Evolutionary conservation across 1,140 invertebrate genomes (phyloP), one percentile per base, ranked within the genome.

Genomic region (Calliopsis andreniformis): DNA sequence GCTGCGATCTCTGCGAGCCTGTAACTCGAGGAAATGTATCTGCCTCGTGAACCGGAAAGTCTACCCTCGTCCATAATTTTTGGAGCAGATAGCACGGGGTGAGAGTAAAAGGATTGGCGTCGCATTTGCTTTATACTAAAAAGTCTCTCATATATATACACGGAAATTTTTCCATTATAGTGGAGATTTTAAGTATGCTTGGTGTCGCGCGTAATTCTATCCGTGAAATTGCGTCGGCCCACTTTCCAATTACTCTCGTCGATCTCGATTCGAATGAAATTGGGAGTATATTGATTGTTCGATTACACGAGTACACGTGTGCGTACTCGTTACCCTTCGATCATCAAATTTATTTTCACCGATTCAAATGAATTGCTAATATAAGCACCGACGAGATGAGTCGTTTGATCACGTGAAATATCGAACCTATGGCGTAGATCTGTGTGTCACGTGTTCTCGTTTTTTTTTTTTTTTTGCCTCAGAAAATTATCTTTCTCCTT

Each of bases 1-100:
- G 63, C 63, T 51, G 64, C 73, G 78, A 79, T 70, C 67, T 72
- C 45, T 58, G 70, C 80, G 64, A 51, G 53, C 59, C 59, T 82
- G 58, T 67, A 77, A 61, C 69, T 25, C 63, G 42, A 25, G 69
- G 45, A 76, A 63, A 76, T 69, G 73, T 76, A 70, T 55, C 64
- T 56, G 67, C 68, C 72, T 78, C 63, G 63, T 56, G 42, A 56
- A 20, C 61, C 42, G 42, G 53, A 76, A 64, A 53, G 56, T 64
- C 62, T 32, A 76, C 47, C 58, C n/a, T n/a, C n/a, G 45, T 67
- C 66, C 45, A 78, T 51, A 75, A 62, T 82, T 39, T 49, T 79
- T 63, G 39, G 49, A 68, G 32, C 49, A 43, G 68, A 78, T 67
- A 62, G 56, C 55, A 58, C 6, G 1, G 1, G 14, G 8, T 0